Conservation (phyloP, 2,888 invertebrate species). For the Ptychoptera contaminata region DNA sequence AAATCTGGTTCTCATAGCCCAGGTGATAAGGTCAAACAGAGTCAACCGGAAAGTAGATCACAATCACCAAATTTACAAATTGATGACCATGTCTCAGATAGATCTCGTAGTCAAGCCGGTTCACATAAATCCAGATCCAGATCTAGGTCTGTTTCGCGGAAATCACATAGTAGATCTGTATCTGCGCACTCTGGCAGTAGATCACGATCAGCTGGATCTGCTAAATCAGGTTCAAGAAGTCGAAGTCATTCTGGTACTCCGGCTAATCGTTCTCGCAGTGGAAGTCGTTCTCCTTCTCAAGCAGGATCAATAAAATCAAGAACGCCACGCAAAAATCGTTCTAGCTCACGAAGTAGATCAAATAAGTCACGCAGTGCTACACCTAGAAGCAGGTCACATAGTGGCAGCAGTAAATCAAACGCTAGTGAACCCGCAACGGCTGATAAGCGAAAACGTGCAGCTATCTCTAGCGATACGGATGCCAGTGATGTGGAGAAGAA, state of each 20-base stretch:
- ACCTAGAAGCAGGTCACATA: constrained; percentile 11
- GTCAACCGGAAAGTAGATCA: constrained; percentile 12
- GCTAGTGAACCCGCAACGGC: background rate
- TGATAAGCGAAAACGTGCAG: constrained; percentile 25
- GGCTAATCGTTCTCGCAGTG: constrained; percentile 15
- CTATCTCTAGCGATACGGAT: constrained; percentile 33
- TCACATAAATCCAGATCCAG: constrained; percentile 27
- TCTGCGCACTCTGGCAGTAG: constrained; percentile 1
- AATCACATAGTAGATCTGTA: constrained; percentile 7
- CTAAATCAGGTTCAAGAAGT: constrained; percentile 31
- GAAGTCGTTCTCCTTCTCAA: constrained; percentile 3
- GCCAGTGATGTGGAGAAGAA: constrained; percentile 23
- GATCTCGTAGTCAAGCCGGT: constrained; percentile 20
- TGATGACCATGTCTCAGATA: constrained; percentile 25
- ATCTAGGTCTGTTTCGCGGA: background rate
- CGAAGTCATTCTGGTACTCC: constrained; percentile 27
- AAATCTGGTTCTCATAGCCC: constrained; percentile 14
- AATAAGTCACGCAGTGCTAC: constrained; percentile 6
- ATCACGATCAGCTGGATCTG: constrained; percentile 7
- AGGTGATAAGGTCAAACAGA: constrained; percentile 10
- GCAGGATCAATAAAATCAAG: constrained; percentile 8
- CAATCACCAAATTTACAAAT: constrained; percentile 35
- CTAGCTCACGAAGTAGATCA: constrained; percentile 1
- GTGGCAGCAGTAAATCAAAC: constrained; percentile 13
- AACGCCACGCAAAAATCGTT: background rate